phyloP scores from a whole-genome alignment of 2,888 invertebrate species.

The Atethmia centrago region DNA sequence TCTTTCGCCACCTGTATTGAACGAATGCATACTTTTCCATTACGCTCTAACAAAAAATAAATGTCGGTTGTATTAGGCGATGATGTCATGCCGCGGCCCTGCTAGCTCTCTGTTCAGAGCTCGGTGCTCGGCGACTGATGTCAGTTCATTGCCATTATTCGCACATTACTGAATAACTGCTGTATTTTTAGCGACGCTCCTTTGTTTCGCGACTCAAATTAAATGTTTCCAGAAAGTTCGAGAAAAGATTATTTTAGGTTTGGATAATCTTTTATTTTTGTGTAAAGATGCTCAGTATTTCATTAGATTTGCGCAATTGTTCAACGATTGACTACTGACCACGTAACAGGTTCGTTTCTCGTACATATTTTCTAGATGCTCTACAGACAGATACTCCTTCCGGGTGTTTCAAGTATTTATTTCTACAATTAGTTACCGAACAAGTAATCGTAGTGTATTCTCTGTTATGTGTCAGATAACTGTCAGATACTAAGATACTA shows the following conservation, averaged over 20 bases:
- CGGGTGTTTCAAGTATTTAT: not conserved
- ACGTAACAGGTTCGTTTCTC: not conserved
- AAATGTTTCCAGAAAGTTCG: constrained; percentile 24
- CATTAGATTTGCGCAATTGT: not conserved
- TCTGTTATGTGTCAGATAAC: not conserved
- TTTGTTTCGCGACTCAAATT: constrained; percentile 22
- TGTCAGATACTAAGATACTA: not conserved
- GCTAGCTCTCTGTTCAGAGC: not conserved
- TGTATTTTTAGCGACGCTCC: constrained; percentile 24
- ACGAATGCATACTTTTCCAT: constrained; percentile 10
- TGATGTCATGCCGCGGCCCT: constrained; percentile 27
- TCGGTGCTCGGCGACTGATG: not conserved
- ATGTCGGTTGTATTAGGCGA: constrained; percentile 10
- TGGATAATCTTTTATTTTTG: constrained; percentile 13
- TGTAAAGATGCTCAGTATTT: not conserved
- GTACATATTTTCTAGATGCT: not conserved
- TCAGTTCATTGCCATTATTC: constrained; percentile 19
- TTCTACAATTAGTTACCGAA: not conserved
- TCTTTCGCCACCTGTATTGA: not conserved
- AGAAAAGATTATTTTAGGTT: constrained; percentile 6
- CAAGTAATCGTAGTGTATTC: not conserved
- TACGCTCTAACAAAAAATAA: constrained; percentile 16
- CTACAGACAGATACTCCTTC: too few species aligned
- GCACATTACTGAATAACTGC: constrained; percentile 18
- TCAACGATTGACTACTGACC: not conserved